Evolutionary conservation across 23 tunicate genomes (phyloP), one percentile per base, ranked within the genome.

Genomic region (Oikopleura dioica): DNA sequence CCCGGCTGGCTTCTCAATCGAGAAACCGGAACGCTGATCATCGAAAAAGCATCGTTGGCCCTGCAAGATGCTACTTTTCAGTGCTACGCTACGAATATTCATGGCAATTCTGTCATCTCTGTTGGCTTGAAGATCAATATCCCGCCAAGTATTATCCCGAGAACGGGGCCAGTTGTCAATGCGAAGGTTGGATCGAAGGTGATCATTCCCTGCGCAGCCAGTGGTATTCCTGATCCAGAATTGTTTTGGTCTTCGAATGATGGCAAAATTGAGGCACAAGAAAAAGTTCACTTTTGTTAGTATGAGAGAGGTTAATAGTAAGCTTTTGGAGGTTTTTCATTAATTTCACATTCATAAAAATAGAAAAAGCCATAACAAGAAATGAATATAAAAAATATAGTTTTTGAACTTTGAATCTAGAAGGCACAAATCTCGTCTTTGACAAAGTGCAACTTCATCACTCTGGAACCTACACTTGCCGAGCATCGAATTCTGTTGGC

Each of bases 401-500:
- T n/a, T n/a, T n/a, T n/a, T n/a, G n/a, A n/a, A n/a, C n/a, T n/a
- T n/a, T n/a, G n/a, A n/a, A n/a, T n/a, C n/a, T n/a, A 36, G 38
- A 67, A 23, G 91, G 86, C 0, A 36, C 75, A 23, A 59, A 75
- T 34, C 36, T 89, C 50, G 82, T 80, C 51, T 77, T 89, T 23
- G 79, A 84, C 36, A 89, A 84, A 68, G 91, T 89, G 4, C 37
- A 72, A 50, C 83, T 75, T 1, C 84, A 77, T 26, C 89, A 94
- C 35, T 95, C 78, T 78, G 99, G 99, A 28, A 33, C 81, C 37
- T 94, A 94, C 72, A 94, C 88, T 36, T 94, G 99, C 67, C 82
- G 81, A 63, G 99, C 89, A 30, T 58, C 81, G 29, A 94, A 86
- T 76, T 76, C 76, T 37, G 99, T 95, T 37, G 99, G 99, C 9